Evolutionary conservation across 2,113 vertebrate species (phyloP), one percentile per base, ranked within the genome.

Genomic region (Pluvianellus socialis): DNA sequence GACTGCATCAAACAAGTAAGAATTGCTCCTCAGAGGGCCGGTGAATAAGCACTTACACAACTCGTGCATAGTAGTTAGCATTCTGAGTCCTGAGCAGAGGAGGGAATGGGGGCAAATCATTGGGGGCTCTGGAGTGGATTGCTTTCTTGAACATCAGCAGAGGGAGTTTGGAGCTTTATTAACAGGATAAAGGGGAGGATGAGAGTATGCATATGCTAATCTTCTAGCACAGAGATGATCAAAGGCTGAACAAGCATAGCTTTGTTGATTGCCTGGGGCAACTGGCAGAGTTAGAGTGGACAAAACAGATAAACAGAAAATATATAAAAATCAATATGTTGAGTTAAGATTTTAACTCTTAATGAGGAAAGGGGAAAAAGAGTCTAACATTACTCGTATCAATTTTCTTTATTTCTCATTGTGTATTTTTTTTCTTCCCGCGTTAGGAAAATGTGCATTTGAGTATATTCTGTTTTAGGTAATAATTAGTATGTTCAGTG

Each of bases 1-100:
- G 99, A 99, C 98, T 99, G 99, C 79, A 70, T 98, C 96, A 97
- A 95, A 98, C 95, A 82, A 98, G 99, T 99, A 98, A 98, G 99
- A 84, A 87, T 74, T 80, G 87, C 92, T 84, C 76, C n/a, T 82
- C 38, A 71, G 89, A 97, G 96, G 91, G 87, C 63, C 7, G 3
- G 18, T 82, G 95, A 90, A 94, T 96, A 96, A 97, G 96, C 94
- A 96, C 91, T 97, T 97, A 97, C 86, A 96, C 96, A 96, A 95
- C 92, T 95, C 91, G 21, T 93, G 95, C 72, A 14, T 56, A 52
- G 94, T 96, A 84, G 68, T 97, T 97, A 92, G 96, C 92, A 96
- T 97, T 97, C 95, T 26, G 83, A 92, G 92, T 95, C 90, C 95
- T 68, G 93, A 96, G 92, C 83, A 93, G 95, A 96, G 90, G 65